A percentile compares a stretch with the other conserved stretches of the same genome.
These are phyloP conservation scores for Montipora foliosa DNA, from an alignment of 64 coral and sea anemone genomes.

Conservation along the genomic window DNA sequence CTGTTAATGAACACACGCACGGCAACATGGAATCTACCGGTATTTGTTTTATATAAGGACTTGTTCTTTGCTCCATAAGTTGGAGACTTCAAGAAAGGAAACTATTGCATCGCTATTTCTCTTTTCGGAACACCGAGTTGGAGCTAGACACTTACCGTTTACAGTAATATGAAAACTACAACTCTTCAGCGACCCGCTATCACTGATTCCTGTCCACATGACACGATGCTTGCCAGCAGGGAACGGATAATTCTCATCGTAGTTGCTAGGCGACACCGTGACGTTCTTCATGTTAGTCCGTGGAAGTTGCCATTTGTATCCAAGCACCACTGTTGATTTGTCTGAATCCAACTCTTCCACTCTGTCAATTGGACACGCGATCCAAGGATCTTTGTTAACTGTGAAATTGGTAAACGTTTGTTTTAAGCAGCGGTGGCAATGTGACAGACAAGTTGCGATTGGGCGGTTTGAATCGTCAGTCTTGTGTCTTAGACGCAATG, in stretches of 20 bases:
- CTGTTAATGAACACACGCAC: no score
- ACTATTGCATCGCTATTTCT: no score
- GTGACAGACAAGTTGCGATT: no score
- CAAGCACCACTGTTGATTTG: constrained; percentile 68
- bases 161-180: constrained; percentile 89
- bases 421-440: no score
- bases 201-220: constrained; percentile 92
- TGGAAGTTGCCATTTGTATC: constrained; percentile 86
- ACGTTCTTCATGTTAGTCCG: constrained; percentile 92
- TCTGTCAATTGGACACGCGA: constrained; percentile 82
- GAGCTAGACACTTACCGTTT: constrained; percentile 56
- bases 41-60: no score
- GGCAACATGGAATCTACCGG: no score
- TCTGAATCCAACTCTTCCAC: constrained; percentile 67
- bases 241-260: constrained; percentile 82
- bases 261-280: constrained; percentile 71
- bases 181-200: constrained; percentile 72
- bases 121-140: not conserved
- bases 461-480: no score
- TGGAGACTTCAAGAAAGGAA: no score
- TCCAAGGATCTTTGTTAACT: constrained; percentile 94
- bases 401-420: not conserved
- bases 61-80: no score
- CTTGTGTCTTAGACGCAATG: no score
- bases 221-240: constrained; percentile 90